A percentile compares a stretch with the other conserved stretches of the same genome.
phyloP scores from a whole-genome alignment of 1,140 invertebrate genomes.

The Kradibia gibbosae region DNA sequence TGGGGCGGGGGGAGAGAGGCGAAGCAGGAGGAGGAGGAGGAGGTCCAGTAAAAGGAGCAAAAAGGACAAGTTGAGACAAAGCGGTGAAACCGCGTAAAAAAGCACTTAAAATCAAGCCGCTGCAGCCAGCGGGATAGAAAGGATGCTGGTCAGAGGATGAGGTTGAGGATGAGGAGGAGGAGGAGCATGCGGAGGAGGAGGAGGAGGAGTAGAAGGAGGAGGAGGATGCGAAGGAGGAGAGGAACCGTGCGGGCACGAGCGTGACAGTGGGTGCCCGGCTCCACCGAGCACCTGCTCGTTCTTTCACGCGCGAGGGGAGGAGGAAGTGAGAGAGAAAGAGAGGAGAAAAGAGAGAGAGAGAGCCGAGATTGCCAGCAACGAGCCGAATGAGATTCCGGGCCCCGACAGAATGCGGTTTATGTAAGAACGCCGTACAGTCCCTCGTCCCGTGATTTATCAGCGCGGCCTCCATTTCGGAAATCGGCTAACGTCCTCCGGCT shows the following conservation, averaged over 20 bases:
- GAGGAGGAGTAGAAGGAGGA: conserved; percentile 37
- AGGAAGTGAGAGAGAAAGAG: conserved; percentile 17
- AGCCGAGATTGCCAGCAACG: conserved; percentile 43
- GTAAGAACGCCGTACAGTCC: conserved; percentile 38
- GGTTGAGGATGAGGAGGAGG: neutral
- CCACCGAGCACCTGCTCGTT: conserved; percentile 70
- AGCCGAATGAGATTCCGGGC: conserved; percentile 47
- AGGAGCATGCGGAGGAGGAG: conserved; percentile 54
- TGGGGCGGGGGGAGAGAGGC: neutral
- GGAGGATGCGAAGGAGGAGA: conserved; percentile 54
- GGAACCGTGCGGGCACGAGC: conserved; percentile 67
- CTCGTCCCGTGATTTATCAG: conserved; percentile 56
- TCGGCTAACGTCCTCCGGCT: neutral
- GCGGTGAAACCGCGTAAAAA: conserved; percentile 67
- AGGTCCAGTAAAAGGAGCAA: too few species aligned
- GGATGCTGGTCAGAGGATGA: neutral
- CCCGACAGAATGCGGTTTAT: conserved; percentile 40
- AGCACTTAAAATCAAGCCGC: conserved; percentile 60
- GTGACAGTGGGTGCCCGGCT: conserved; percentile 70
- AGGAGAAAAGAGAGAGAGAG: conserved; percentile 19
- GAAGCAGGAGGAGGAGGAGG: neutral
- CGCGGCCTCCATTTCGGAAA: conserved; percentile 40
- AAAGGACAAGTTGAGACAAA: conserved; percentile 64
- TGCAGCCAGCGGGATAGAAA: conserved; percentile 25
- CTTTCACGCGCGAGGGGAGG: conserved; percentile 54